Percentiles rank a stretch among this genome's conserved stretches.
These are phyloP conservation scores for Eulithis prunata DNA, from an alignment of 2,888 invertebrate genomes.

Conservation along the genomic window DNA sequence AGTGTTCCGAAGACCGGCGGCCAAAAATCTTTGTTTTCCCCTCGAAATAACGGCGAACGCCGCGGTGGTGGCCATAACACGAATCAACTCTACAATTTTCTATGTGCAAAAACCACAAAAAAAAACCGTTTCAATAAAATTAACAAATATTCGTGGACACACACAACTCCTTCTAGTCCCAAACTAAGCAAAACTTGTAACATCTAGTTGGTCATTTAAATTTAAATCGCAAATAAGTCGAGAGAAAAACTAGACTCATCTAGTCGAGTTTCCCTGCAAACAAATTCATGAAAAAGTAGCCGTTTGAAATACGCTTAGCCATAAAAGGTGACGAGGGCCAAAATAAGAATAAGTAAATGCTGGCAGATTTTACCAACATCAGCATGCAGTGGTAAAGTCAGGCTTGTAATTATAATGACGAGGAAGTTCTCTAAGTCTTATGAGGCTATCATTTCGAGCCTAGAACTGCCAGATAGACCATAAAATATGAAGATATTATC, in stretches of 20 bases:
- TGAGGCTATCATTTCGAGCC: background rate
- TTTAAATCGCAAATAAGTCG: slow-evolving; percentile 8
- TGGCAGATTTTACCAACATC: slow-evolving; percentile 58
- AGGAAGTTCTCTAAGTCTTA: background rate
- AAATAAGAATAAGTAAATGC: slow-evolving; percentile 52
- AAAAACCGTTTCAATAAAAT: background rate
- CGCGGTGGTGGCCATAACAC: no score
- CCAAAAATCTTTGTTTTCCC: no score
- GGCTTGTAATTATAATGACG: slow-evolving; percentile 4
- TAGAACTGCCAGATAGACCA: background rate
- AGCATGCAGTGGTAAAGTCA: slow-evolving; percentile 50
- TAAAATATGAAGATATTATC: background rate
- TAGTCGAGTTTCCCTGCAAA: slow-evolving; percentile 21
- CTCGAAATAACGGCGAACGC: no score
- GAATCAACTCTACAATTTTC: no score
- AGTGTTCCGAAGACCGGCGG: no score
- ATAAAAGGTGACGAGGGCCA: slow-evolving; percentile 47
- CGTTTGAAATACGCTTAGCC: slow-evolving; percentile 40
- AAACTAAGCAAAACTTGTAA: no score
- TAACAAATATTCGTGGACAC: no score
- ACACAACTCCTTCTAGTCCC: no score
- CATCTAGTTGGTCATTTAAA: background rate
- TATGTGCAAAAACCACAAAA: no score
- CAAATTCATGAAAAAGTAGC: slow-evolving; percentile 29
- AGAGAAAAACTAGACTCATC: slow-evolving; percentile 23